Conservation (phyloP, 2,113 vertebrate genomes). For the Dasyornis broadbenti region DNA sequence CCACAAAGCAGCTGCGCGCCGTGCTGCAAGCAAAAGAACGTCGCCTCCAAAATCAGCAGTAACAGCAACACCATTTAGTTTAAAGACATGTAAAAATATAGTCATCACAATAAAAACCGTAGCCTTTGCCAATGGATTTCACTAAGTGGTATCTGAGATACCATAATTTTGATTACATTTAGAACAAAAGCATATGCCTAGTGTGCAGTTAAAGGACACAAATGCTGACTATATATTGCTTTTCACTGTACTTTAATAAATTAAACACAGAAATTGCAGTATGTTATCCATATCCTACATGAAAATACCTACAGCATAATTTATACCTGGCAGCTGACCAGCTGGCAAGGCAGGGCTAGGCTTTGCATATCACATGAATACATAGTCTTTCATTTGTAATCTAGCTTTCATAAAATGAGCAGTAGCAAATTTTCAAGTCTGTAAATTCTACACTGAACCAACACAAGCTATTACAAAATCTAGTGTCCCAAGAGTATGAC, state of each 20-base stretch:
- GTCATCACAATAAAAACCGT: conserved; percentile 9
- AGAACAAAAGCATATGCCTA: conserved; percentile 62
- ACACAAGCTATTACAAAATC: background rate
- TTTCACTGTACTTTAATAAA: conserved; percentile 40
- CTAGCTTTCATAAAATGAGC: conserved; percentile 4
- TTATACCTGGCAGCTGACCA: conserved; percentile 53
- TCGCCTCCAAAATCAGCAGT: background rate
- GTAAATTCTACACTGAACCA: background rate
- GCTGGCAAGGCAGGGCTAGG: conserved; percentile 33
- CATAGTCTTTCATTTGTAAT: background rate
- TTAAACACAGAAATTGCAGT: conserved; percentile 45
- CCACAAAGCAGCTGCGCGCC: background rate
- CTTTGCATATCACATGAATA: background rate
- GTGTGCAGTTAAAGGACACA: conserved; percentile 13
- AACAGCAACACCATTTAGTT: background rate
- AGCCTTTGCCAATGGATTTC: conserved; percentile 46
- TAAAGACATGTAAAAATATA: conserved; percentile 25
- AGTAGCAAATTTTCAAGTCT: conserved; percentile 26
- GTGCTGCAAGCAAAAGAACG: background rate
- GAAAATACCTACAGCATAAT: conserved; percentile 37
- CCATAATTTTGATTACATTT: conserved; percentile 51
- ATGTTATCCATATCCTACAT: conserved; percentile 38
- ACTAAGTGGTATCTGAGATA: conserved; percentile 49
- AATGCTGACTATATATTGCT: conserved; percentile 28
- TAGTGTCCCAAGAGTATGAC: background rate